Percentiles rank a stretch among this genome's conserved stretches.
These are phyloP conservation scores for Horisme vitalbata DNA, from an alignment of 2,888 invertebrate species.

Conservation along the genomic window DNA sequence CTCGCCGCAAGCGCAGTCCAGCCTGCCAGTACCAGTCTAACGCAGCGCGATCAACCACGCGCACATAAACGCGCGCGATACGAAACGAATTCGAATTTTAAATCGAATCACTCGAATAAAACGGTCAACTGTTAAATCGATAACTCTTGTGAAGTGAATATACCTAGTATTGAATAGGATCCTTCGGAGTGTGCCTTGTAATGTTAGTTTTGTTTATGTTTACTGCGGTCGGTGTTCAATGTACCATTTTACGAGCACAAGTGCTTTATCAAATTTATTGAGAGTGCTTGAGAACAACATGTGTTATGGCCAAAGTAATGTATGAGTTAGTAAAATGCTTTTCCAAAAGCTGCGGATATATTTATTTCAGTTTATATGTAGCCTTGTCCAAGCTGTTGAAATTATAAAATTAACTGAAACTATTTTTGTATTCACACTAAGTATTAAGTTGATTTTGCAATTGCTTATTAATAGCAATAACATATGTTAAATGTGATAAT, in stretches of 20 bases:
- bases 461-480: too few relatives aligned
- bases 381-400: too few relatives aligned
- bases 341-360: too few relatives aligned
- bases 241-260: slow-evolving; percentile 40
- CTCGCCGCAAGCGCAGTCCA: slow-evolving; percentile 31
- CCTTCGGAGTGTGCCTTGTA: slow-evolving; percentile 32
- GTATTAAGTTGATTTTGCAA: too few relatives aligned
- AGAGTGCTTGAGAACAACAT: slow-evolving; percentile 37
- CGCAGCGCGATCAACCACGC: slow-evolving; percentile 69
- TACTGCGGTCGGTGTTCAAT: slow-evolving; percentile 54
- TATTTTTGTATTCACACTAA: too few relatives aligned
- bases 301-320: slow-evolving; percentile 21
- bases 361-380: too few relatives aligned
- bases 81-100: slow-evolving; percentile 46
- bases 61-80: slow-evolving; percentile 55
- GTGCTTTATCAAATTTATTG: slow-evolving; percentile 42
- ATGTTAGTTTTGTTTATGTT: slow-evolving; percentile 41
- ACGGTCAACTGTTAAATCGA: slow-evolving; percentile 50
- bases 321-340: too few relatives aligned
- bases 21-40: slow-evolving; percentile 54
- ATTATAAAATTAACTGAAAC: too few relatives aligned
- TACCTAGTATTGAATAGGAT: slow-evolving; percentile 47
- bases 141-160: slow-evolving; percentile 47
- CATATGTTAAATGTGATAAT: too few relatives aligned
- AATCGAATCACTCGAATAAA: slow-evolving; percentile 59